A percentile compares a stretch with the other conserved stretches of the same genome.
Conservation (phyloP, 2,113 vertebrate species). For the Albula glossodonta region DNA sequence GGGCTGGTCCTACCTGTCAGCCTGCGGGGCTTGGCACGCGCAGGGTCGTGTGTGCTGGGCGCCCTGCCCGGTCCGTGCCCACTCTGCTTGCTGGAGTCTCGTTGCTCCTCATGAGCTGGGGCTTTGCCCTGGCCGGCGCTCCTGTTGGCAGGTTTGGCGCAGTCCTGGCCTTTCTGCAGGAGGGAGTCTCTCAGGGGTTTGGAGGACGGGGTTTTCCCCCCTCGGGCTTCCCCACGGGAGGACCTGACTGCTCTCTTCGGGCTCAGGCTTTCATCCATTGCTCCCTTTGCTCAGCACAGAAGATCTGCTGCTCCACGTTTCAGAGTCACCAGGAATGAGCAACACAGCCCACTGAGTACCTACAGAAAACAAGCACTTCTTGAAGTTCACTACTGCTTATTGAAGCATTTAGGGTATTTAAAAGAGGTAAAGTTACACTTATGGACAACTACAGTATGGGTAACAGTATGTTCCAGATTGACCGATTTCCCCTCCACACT, state of each 20-base stretch:
- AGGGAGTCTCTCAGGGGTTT: conserved; percentile 77
- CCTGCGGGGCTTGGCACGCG: conserved; percentile 75
- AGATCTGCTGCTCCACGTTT: conserved; percentile 39
- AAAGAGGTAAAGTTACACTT: too few relatives aligned
- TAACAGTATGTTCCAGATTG: too few relatives aligned
- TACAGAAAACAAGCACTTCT: not conserved
- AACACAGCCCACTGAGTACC: conserved; percentile 7
- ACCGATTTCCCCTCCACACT: too few relatives aligned
- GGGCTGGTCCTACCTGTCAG: conserved; percentile 64
- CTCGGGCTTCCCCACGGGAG: conserved; percentile 73
- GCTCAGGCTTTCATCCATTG: conserved; percentile 86
- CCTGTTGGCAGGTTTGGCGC: conserved; percentile 66
- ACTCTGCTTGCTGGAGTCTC: conserved; percentile 65
- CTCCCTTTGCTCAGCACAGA: conserved; percentile 66
- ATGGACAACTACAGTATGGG: too few relatives aligned
- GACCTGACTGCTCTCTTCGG: conserved; percentile 80
- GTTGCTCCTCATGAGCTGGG: conserved; percentile 73
- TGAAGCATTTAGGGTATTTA: too few relatives aligned
- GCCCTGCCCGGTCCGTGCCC: conserved; percentile 65
- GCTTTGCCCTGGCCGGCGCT: conserved; percentile 72
- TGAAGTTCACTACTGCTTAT: not conserved
- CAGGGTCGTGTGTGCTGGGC: conserved; percentile 70
- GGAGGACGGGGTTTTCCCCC: conserved; percentile 67
- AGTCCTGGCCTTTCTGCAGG: conserved; percentile 61
- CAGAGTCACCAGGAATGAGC: conserved; percentile 41